phyloP scores from a whole-genome alignment of 2,113 vertebrate genomes.

The Noctilio leporinus region DNA sequence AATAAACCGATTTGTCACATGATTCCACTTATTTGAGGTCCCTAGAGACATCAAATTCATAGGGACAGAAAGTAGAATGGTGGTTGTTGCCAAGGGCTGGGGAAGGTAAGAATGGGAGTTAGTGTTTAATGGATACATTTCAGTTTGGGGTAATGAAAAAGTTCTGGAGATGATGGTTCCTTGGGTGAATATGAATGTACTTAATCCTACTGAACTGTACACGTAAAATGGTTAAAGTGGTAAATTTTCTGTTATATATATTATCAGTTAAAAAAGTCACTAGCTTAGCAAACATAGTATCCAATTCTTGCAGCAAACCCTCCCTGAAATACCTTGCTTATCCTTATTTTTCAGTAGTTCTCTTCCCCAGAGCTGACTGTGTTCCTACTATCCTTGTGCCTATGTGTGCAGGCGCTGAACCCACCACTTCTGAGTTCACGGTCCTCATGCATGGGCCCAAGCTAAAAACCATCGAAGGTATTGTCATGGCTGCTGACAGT shows the following conservation, averaged over 20 bases:
- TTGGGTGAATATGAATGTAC: not conserved
- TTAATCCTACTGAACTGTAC: not conserved
- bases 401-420: slow-evolving; percentile 88
- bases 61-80: not conserved
- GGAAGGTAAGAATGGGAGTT: not conserved
- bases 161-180: not conserved
- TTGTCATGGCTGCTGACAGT: slow-evolving; percentile 98
- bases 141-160: not conserved
- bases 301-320: not conserved
- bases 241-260: not conserved
- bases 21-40: not conserved
- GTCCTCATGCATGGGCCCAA: slow-evolving; percentile 98
- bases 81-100: not conserved
- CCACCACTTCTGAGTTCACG: slow-evolving; percentile 98
- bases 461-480: slow-evolving; percentile 95
- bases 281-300: not conserved
- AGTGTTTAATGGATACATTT: not conserved
- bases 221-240: not conserved
- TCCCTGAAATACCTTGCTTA: not conserved
- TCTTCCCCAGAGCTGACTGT: not conserved
- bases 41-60: not conserved
- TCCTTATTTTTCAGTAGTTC: not conserved
- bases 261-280: not conserved
- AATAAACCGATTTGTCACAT: not conserved
- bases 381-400: not conserved